Evolutionary conservation across 2,888 invertebrate species (phyloP), one percentile per base, ranked within the genome.

Genomic region (Diadegma fenestrale): DNA sequence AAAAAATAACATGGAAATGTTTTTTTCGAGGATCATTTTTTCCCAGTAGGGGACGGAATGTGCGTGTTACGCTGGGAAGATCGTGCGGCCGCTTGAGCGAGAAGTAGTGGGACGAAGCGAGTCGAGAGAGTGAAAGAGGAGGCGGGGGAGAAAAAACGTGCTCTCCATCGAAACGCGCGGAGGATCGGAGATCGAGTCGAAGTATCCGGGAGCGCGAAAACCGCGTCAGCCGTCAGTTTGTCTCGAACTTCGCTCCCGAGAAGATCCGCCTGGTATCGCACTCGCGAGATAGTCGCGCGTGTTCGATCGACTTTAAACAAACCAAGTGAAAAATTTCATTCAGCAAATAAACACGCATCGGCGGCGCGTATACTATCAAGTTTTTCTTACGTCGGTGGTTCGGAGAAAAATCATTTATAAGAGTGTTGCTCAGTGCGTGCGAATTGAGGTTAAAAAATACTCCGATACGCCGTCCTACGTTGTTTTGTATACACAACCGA

Each of bases 201-300:
- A 58, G 58, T 26, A 81, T 84, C 81, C 78, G 81, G 78, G 82
- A 78, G 69, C n/a, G 75, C 14, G 79, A 63, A 51, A 64, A 41
- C 41, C 72, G 76, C 78, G 73, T 5, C 51, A 64, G 64, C 69
- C 80, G 72, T 43, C 86, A 86, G 86, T 86, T 79, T 68, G 84
- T 78, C 64, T 63, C 81, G 79, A 76, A 71, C 81, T 61, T 69
- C 58, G 84, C 48, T 68, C 58, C 37, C 77, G 81, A 78, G 43
- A 75, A 73, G 69, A 79, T 51, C 76, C 72, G 72, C 17, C 30
- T 58, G 14, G 14, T 51, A 12, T 33, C 19, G 58, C 30, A 17
- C 30, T 63, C 61, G 48, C n/a, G 51, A 64, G 51, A 26, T 12
- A 19, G 6, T 6, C 33, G n/a, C 51, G n/a, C 19, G 68, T 48